phyloP scores from a whole-genome alignment of 2,797 vertebrate genomes.

The Hafferia zeledoni region DNA sequence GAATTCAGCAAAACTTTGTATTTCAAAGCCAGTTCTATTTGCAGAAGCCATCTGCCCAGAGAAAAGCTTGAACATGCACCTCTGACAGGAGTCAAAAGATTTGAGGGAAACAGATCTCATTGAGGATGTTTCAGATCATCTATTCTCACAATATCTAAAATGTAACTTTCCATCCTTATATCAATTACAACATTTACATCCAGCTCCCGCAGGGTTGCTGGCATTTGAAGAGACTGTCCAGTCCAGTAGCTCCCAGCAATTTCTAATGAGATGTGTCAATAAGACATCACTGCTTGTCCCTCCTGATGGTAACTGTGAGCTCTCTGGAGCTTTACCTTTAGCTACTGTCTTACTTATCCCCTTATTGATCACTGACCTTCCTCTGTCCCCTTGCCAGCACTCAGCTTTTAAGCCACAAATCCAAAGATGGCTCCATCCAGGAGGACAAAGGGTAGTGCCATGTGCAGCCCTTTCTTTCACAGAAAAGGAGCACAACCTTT shows the following conservation, averaged over 20 bases:
- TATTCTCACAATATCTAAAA: slow-evolving; percentile 32
- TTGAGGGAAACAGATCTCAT: slow-evolving; percentile 23
- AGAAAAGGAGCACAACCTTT: not conserved
- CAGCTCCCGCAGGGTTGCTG: not conserved
- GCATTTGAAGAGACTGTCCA: slow-evolving; percentile 38
- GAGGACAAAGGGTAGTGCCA: not conserved
- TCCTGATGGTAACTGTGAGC: not conserved
- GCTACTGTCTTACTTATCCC: slow-evolving; percentile 13
- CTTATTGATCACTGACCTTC: slow-evolving; percentile 10
- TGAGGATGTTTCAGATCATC: slow-evolving; percentile 35
- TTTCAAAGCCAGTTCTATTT: slow-evolving; percentile 66
- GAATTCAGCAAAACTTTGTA: slow-evolving; percentile 61
- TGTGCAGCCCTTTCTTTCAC: not conserved
- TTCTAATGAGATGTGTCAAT: slow-evolving; percentile 57
- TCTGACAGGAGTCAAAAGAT: slow-evolving; percentile 55
- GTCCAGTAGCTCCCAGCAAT: slow-evolving; percentile 43
- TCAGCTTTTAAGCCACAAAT: not conserved
- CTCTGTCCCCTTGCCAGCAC: not conserved
- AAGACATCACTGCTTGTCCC: slow-evolving; percentile 7
- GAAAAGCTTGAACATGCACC: slow-evolving; percentile 26
- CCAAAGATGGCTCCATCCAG: not conserved
- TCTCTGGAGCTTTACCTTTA: slow-evolving; percentile 34
- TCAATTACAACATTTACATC: slow-evolving; percentile 54
- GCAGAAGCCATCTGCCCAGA: slow-evolving; percentile 63
- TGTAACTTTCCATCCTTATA: slow-evolving; percentile 39